Base-by-base conservation (phyloP, 2,113 vertebrate species). In the Tragulus kanchil region DNA sequence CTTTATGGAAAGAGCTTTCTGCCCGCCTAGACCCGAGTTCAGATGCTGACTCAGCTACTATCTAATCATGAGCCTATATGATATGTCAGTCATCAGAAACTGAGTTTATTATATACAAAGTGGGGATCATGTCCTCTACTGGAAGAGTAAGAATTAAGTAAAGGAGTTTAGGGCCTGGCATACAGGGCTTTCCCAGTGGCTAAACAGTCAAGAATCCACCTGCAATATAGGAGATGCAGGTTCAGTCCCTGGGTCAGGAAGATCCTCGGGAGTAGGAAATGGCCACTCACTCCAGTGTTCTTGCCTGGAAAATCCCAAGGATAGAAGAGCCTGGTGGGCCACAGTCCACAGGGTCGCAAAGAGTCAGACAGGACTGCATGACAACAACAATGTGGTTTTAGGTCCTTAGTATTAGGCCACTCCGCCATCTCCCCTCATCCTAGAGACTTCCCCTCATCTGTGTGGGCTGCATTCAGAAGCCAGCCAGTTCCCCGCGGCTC, bases 391-490 rank as follows among this genome's bases (percentile, higher is more conserved):
- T 36, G 36, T 0, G 26, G 67, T 48, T 82, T 26, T 58, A 81
- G 58, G 50, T 67, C 54, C 28, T 62, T 25, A 28, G 13, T 56
- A 58, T 61, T 1, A 89, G 26, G 11, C 36, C 23, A 84, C 15
- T 4, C 28, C 0, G 1, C 17, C 16, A 71, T 90, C 73, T 15
- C 10, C 8, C 25, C 5, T 2, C 1, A 12, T 42, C 90, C 73
- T 69, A 83, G 75, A 71, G 31, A 23, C 56, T 36, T 56, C 62
- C 36, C 36, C 67, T 84, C 14, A 28, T n/a, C 58, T 81, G 85
- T 7, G 26, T 58, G 67, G 82, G 64, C 48, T 94, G 42, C 61
- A 73, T 21, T 96, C 6, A n/a, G 52, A 96, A 94, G 28, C 71
- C 93, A 97, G 42, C 8, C 95, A 48, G 61, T 54, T 79, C 36